phyloP scores from a whole-genome alignment of 2,797 vertebrate species.

The Pitangus sulphuratus region DNA sequence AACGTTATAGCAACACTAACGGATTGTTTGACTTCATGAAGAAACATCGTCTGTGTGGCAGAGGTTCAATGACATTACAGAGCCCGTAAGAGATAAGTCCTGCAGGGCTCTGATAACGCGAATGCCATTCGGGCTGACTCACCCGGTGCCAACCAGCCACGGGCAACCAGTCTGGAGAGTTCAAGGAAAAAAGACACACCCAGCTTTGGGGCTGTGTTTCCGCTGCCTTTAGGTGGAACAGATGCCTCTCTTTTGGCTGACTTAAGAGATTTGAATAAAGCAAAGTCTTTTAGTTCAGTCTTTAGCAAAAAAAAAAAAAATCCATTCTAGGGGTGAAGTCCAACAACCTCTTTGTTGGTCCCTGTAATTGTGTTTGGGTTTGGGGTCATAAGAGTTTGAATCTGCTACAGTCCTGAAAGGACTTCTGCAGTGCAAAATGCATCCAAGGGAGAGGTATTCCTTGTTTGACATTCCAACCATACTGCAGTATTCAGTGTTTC shows the following conservation, averaged over 20 bases:
- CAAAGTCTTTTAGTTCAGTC: not conserved
- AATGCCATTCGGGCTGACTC: not conserved
- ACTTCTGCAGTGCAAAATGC: not conserved
- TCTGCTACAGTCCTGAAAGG: not conserved
- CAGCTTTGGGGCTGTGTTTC: not conserved
- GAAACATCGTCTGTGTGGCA: not conserved
- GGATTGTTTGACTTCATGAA: not conserved
- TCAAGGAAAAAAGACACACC: conserved; percentile 19
- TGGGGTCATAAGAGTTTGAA: not conserved
- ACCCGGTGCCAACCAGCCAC: not conserved
- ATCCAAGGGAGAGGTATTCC: not conserved
- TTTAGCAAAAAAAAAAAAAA: not conserved
- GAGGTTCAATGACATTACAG: not conserved
- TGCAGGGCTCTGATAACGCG: not conserved
- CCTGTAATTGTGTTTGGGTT: not conserved
- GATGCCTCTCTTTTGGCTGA: not conserved
- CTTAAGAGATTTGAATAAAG: not conserved
- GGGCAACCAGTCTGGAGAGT: not conserved
- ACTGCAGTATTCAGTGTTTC: not conserved
- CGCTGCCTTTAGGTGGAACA: not conserved
- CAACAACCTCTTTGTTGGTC: not conserved
- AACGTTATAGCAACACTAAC: not conserved
- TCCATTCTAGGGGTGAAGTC: not conserved
- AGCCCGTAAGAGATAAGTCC: not conserved
- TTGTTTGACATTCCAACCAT: not conserved